Percentiles rank a stretch among this genome's conserved stretches.
phyloP scores from a whole-genome alignment of 2,113 vertebrate species.

The Pteruthius melanotis region DNA sequence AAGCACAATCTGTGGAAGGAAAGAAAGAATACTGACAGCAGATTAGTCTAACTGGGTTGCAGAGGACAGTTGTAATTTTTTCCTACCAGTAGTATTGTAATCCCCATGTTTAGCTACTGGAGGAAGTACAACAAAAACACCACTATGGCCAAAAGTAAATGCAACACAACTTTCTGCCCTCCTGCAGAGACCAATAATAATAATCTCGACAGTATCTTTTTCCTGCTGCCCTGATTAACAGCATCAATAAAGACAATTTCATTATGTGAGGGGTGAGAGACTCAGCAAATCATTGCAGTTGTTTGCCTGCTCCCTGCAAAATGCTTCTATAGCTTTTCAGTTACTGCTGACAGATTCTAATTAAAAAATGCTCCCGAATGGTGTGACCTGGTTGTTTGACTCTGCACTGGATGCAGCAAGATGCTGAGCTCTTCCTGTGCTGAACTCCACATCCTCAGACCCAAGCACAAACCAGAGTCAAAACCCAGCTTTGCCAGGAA shows the following conservation, averaged over 20 bases:
- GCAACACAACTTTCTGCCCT: background rate
- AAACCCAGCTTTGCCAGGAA: background rate
- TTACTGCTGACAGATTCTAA: background rate
- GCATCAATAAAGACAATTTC: constrained; percentile 38
- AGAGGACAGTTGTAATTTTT: background rate
- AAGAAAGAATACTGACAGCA: background rate
- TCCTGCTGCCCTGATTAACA: constrained; percentile 14
- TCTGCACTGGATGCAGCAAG: background rate
- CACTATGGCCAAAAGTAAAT: background rate
- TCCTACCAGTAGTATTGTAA: background rate
- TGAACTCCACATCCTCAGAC: background rate
- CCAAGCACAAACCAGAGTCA: background rate
- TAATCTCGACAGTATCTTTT: background rate
- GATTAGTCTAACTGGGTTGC: background rate
- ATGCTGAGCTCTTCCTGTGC: background rate
- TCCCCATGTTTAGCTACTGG: background rate
- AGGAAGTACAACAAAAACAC: background rate
- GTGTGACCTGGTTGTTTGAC: background rate
- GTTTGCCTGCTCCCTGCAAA: background rate
- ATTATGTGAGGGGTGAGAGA: background rate
- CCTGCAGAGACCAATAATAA: background rate
- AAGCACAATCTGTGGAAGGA: background rate
- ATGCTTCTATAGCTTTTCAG: background rate
- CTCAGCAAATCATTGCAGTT: background rate
- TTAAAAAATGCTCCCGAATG: background rate